Conservation (phyloP, 2,888 invertebrate genomes). For the Cremastinae sp. region DNA sequence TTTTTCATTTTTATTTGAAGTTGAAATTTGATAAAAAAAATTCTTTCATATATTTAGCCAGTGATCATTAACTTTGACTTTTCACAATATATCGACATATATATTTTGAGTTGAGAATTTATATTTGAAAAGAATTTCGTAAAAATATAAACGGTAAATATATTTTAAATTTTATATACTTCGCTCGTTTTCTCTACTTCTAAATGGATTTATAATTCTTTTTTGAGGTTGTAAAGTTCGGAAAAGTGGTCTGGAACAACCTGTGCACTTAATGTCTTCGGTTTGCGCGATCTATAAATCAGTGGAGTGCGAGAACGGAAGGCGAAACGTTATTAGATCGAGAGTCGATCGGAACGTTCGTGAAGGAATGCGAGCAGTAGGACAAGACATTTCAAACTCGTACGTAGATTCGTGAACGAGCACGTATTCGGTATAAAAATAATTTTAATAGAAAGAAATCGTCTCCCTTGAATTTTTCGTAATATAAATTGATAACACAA, state of each 20-base stretch:
- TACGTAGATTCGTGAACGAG: constrained; percentile 4
- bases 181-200: too few species aligned
- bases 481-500: neutral
- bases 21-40: too few species aligned
- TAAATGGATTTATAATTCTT: too few species aligned
- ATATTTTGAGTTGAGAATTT: too few species aligned
- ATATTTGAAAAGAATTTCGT: too few species aligned
- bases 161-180: too few species aligned
- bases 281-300: constrained; percentile 15
- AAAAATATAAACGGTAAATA: too few species aligned
- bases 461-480: neutral
- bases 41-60: too few species aligned
- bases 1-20: too few species aligned
- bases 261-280: neutral
- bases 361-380: constrained; percentile 65
- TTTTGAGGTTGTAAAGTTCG: constrained; percentile 11
- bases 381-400: constrained; percentile 54
- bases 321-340: constrained; percentile 59
- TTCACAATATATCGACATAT: too few species aligned
- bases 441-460: neutral
- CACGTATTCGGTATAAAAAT: neutral
- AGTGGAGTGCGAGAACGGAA: constrained; percentile 50
- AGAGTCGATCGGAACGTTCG: constrained; percentile 43
- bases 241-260: constrained; percentile 27
- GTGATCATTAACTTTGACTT: too few species aligned